Evolutionary conservation across 2,888 invertebrate species (phyloP).

Genomic region (Lissocephala sabroskyi): DNA sequence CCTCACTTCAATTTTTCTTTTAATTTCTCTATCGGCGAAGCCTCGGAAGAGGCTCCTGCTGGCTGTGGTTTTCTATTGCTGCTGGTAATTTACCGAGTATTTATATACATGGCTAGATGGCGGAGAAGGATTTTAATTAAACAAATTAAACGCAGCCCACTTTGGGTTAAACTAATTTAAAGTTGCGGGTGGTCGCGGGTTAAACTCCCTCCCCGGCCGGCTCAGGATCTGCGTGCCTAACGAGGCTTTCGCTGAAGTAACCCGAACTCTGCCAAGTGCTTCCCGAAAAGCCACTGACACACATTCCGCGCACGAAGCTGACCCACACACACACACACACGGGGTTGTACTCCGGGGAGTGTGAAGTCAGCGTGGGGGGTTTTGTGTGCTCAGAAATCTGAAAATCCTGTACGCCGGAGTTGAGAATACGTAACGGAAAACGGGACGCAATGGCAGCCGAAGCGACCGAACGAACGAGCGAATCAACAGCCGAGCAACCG

Average conservation of each 20-base stretch:
- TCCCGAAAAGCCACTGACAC: constrained; percentile 54
- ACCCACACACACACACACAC: constrained; percentile 20
- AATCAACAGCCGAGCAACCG: constrained; percentile 7
- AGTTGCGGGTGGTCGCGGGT: too few relatives aligned
- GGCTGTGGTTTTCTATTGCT: background rate
- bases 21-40: too few relatives aligned
- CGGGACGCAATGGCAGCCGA: constrained; percentile 11
- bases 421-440: constrained; percentile 1
- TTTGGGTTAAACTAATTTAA: constrained; percentile 34
- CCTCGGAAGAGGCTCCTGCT: background rate
- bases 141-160: too few relatives aligned
- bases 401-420: background rate
- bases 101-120: constrained; percentile 54
- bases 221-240: constrained; percentile 52
- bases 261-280: constrained; percentile 16
- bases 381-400: background rate
- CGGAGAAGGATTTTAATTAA: constrained; percentile 12
- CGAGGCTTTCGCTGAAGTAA: constrained; percentile 26
- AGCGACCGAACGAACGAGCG: constrained; percentile 34
- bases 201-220: constrained; percentile 10
- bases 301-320: constrained; percentile 44
- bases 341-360: background rate
- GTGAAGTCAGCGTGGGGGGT: background rate
- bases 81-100: constrained; percentile 11
- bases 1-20: background rate